phyloP scores from a whole-genome alignment of 2,797 vertebrate genomes.

The Halcyon smyrnensis region DNA sequence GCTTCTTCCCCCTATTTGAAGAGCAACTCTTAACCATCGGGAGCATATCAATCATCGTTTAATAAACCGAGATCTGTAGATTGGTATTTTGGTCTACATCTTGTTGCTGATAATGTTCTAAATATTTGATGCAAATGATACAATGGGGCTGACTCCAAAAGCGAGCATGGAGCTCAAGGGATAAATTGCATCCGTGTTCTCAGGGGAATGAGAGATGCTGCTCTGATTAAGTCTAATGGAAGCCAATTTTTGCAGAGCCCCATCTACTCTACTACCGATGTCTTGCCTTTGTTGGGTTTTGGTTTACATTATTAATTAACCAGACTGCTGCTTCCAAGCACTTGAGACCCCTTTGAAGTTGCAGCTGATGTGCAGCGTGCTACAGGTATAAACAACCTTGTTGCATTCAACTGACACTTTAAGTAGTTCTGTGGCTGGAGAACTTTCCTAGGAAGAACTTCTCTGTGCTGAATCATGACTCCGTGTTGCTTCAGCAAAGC shows the following conservation, averaged over 20 bases:
- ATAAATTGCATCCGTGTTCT: not conserved
- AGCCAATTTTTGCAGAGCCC: conserved; percentile 1
- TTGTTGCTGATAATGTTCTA: not conserved
- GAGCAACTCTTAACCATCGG: not conserved
- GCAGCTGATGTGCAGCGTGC: not conserved
- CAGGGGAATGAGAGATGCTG: not conserved
- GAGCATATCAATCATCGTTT: not conserved
- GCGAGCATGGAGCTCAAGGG: not conserved
- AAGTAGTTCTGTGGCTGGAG: not conserved
- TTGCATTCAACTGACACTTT: not conserved
- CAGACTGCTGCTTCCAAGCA: not conserved
- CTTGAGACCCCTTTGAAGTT: conserved; percentile 24
- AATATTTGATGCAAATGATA: not conserved
- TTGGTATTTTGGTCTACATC: not conserved
- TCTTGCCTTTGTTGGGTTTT: conserved; percentile 21
- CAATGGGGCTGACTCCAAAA: not conserved
- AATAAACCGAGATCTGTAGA: not conserved
- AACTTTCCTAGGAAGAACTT: not conserved
- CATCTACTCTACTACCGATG: not conserved
- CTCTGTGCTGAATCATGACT: not conserved
- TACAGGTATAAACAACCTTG: not conserved
- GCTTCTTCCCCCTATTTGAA: not conserved
- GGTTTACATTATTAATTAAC: conserved; percentile 55
- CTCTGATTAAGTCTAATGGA: conserved; percentile 1
- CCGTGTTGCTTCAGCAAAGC: not conserved